A percentile compares a stretch with the other conserved stretches of the same genome.
These are phyloP conservation scores for Alethe diademata DNA, from an alignment of 2,113 vertebrate species.

Conservation along the genomic window DNA sequence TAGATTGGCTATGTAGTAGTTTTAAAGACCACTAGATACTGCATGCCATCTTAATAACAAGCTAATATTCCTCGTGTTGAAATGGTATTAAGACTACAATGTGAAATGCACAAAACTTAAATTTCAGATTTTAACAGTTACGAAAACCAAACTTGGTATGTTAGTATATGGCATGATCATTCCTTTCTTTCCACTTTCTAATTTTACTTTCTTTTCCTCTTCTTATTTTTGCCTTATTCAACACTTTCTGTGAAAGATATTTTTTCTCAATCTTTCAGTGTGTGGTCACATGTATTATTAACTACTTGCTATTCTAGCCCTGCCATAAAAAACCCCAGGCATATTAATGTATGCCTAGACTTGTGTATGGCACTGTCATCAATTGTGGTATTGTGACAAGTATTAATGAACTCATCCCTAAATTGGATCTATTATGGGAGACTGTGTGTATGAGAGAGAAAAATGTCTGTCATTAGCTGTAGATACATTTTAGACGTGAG, in stretches of 20 bases:
- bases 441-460: not conserved
- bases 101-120: not conserved
- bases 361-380: not conserved
- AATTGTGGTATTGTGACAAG: not conserved
- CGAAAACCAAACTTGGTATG: not conserved
- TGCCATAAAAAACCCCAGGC: not conserved
- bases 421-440: not conserved
- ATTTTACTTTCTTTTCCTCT: not conserved
- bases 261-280: not conserved
- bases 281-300: slow-evolving; percentile 24
- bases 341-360: not conserved
- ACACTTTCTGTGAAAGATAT: not conserved
- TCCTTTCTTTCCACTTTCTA: not conserved
- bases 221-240: not conserved
- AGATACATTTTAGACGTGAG: not conserved
- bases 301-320: not conserved
- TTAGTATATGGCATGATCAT: not conserved
- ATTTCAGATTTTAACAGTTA: not conserved
- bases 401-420: slow-evolving; percentile 11
- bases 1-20: not conserved
- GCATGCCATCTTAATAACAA: not conserved
- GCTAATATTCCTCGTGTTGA: not conserved
- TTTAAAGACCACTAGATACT: not conserved
- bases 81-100: not conserved
- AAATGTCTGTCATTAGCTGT: not conserved